Percentiles rank a stretch among this genome's conserved stretches.
phyloP scores from a whole-genome alignment of 1,140 invertebrate species.

The Dinoponera quadriceps region DNA sequence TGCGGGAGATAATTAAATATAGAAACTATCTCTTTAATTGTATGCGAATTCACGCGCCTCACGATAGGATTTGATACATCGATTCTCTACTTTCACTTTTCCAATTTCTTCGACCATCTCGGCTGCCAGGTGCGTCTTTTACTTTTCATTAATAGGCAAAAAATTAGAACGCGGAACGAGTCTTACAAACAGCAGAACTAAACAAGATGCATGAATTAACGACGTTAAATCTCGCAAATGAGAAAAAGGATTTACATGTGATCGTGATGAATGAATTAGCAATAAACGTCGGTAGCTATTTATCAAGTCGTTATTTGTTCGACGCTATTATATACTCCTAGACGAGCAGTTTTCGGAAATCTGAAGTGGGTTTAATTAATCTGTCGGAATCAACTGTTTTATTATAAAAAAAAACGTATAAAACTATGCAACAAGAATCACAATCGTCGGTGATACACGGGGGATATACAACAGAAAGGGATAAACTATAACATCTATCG shows the following conservation, averaged over 20 bases:
- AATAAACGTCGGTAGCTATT: not conserved
- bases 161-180: not conserved
- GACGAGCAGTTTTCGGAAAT: not conserved
- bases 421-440: slow-evolving; percentile 76
- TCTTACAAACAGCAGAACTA: not conserved
- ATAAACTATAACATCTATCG: slow-evolving; percentile 49
- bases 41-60: not conserved
- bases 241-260: not conserved
- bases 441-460: slow-evolving; percentile 61
- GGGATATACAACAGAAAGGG: slow-evolving; percentile 18
- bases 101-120: not conserved
- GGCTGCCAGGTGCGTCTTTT: not conserved
- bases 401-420: slow-evolving; percentile 77
- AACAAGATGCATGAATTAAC: not conserved
- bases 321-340: not conserved
- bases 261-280: slow-evolving; percentile 22
- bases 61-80: not conserved
- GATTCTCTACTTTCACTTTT: slow-evolving; percentile 10
- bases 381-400: slow-evolving; percentile 69
- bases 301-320: not conserved
- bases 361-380: not conserved
- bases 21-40: not conserved
- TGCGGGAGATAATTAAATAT: slow-evolving; percentile 2
- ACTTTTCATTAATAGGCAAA: not conserved
- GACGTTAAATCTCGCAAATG: not conserved